Evolutionary conservation across 2,888 invertebrate species (phyloP).

Genomic region (Pilophorus perplexus): DNA sequence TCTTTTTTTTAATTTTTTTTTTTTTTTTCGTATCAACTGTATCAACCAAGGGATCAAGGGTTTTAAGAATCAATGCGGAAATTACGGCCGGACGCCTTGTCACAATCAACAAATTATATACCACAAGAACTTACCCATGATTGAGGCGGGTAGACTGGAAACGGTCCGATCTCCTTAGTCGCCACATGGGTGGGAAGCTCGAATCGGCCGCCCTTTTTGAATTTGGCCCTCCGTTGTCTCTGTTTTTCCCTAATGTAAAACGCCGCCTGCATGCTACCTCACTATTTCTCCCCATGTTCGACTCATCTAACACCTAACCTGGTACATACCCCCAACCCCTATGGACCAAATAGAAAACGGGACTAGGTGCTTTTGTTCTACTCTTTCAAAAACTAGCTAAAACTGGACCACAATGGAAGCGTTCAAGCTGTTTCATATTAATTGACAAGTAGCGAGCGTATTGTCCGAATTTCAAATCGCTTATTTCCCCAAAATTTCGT

Average conservation of each 20-base stretch:
- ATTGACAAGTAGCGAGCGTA: conserved; percentile 40
- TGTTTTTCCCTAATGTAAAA: conserved; percentile 88
- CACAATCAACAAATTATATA: too few relatives aligned
- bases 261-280: conserved; percentile 86
- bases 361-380: too few relatives aligned
- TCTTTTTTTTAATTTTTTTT: too few relatives aligned
- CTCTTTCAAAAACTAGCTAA: conserved; percentile 26
- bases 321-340: not conserved
- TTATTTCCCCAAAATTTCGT: not conserved
- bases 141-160: conserved; percentile 81
- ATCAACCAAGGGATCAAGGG: too few relatives aligned
- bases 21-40: too few relatives aligned
- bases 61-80: too few relatives aligned
- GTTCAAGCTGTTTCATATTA: conserved; percentile 42
- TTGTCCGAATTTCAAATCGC: conserved; percentile 31
- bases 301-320: conserved; percentile 39
- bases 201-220: conserved; percentile 52
- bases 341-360: not conserved
- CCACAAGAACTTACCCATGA: conserved; percentile 63
- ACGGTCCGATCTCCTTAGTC: conserved; percentile 81
- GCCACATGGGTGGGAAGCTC: conserved; percentile 85
- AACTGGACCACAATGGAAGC: conserved; percentile 42
- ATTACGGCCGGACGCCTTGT: too few relatives aligned
- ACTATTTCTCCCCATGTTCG: conserved; percentile 52
- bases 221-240: conserved; percentile 78